Conservation (phyloP, 2,113 vertebrate species). For the Delphinapterus leucas region DNA sequence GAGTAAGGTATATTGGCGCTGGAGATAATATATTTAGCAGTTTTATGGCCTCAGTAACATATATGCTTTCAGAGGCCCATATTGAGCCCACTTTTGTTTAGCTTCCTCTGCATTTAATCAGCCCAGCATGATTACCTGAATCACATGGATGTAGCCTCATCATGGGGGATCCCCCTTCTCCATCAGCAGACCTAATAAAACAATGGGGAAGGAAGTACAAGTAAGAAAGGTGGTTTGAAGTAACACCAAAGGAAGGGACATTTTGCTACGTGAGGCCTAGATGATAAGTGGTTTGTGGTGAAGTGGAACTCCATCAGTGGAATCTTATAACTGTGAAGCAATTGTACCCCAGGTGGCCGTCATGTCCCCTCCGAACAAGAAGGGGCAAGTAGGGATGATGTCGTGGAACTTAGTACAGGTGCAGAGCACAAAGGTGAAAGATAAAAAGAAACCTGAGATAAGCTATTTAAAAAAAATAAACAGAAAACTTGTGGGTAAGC, state of each 20-base stretch:
- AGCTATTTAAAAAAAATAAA: not conserved
- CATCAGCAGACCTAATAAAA: not conserved
- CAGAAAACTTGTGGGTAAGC: not conserved
- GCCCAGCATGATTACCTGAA: not conserved
- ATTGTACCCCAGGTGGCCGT: not conserved
- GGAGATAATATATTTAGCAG: constrained; percentile 67
- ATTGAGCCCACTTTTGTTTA: constrained; percentile 45
- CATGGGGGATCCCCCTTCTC: not conserved
- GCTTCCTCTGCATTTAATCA: constrained; percentile 51
- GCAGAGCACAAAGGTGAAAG: not conserved
- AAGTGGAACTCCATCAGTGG: not conserved
- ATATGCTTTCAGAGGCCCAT: constrained; percentile 35
- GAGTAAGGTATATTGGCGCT: constrained; percentile 56
- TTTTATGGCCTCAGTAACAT: constrained; percentile 59
- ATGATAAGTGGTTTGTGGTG: not conserved
- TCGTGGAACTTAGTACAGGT: not conserved
- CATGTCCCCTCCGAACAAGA: fast-evolving
- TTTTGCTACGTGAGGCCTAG: not conserved
- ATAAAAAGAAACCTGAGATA: not conserved
- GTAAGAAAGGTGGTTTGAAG: not conserved
- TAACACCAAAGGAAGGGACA: not conserved
- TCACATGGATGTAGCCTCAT: not conserved
- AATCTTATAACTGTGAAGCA: not conserved
- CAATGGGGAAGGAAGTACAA: not conserved
- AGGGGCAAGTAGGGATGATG: not conserved